Evolutionary conservation across 2,113 vertebrate species (phyloP).

Genomic region (Raphicerus campestris): DNA sequence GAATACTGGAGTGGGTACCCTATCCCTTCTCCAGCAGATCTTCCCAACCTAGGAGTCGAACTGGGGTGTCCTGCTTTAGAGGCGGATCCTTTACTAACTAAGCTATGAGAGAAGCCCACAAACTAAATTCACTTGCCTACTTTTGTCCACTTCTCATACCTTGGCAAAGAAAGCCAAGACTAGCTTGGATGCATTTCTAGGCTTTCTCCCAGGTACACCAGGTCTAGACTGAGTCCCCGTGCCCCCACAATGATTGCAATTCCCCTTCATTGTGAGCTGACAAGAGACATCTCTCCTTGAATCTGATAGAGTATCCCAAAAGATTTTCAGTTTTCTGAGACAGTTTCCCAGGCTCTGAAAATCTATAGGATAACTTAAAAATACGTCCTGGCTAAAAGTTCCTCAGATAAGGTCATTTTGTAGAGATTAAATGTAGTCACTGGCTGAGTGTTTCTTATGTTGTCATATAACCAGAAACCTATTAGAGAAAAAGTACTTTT

Average conservation of each 20-base stretch:
- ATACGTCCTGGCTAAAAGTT: neutral
- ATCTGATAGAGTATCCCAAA: neutral
- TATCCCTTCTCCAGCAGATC: neutral
- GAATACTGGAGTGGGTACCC: neutral
- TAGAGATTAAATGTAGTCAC: neutral
- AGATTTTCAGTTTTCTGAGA: neutral
- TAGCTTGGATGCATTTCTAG: neutral
- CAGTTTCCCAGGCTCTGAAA: neutral
- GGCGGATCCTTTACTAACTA: neutral
- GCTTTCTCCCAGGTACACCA: neutral
- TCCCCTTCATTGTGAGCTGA: neutral
- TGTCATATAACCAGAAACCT: neutral
- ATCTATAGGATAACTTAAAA: neutral
- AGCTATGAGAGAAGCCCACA: neutral
- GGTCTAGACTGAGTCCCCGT: neutral
- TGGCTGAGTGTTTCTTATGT: neutral
- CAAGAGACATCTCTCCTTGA: neutral
- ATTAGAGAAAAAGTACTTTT: neutral
- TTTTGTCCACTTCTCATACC: neutral
- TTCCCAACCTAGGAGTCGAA: neutral
- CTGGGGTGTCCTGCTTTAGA: neutral
- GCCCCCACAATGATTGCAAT: neutral
- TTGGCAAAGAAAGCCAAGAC: neutral
- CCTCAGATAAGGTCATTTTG: neutral
- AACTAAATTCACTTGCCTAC: neutral